These are phyloP conservation scores for Crocodylus rhombifer DNA, from an alignment of 2,797 vertebrate genomes.

Conservation along the genomic window DNA sequence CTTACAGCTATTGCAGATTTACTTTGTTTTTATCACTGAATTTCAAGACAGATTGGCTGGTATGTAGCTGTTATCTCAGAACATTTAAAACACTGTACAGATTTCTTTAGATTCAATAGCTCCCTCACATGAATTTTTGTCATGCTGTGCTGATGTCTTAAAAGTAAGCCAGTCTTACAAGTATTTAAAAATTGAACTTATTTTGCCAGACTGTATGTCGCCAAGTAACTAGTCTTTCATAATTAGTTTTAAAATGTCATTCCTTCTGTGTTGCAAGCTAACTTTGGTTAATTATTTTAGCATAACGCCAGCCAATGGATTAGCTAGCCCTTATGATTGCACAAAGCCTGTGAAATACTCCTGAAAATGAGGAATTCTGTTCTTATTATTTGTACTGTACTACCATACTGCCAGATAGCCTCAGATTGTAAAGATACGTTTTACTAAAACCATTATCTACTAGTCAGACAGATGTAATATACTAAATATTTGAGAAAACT, in stretches of 20 bases:
- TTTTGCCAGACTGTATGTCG: not conserved
- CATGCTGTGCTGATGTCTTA: not conserved
- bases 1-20: not conserved
- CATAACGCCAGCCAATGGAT: not conserved
- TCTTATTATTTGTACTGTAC: not conserved
- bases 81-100: not conserved
- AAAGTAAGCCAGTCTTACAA: not conserved
- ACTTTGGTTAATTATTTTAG: not conserved
- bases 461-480: not conserved
- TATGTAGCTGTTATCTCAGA: not conserved
- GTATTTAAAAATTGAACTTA: not conserved
- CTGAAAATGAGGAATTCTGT: not conserved
- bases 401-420: accelerated
- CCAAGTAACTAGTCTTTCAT: not conserved
- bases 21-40: not conserved
- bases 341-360: not conserved
- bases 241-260: not conserved
- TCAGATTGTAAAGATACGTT: not conserved
- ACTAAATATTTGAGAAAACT: not conserved
- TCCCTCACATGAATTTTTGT: not conserved
- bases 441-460: not conserved
- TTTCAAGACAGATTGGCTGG: not conserved
- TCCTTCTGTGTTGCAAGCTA: not conserved
- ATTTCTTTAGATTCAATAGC: not conserved
- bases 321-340: not conserved